Evolutionary conservation across 2,888 invertebrate species (phyloP).

Genomic region (Lithosia quadra): DNA sequence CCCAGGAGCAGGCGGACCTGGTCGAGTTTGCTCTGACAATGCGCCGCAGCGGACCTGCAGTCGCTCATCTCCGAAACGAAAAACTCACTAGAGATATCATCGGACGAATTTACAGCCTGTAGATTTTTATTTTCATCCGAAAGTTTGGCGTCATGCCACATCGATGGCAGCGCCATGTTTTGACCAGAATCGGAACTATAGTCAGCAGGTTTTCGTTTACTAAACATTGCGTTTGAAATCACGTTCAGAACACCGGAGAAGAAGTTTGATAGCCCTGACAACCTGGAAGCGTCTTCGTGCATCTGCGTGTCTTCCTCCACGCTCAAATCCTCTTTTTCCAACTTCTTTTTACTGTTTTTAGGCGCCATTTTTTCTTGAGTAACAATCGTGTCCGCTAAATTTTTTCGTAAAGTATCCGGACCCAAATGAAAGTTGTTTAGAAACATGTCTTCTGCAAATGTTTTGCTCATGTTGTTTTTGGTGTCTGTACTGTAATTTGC

Average conservation of each 20-base stretch:
- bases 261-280: constrained; percentile 70
- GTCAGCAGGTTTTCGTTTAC: constrained; percentile 63
- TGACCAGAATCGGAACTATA: constrained; percentile 63
- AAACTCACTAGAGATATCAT: constrained; percentile 51
- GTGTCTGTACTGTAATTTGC: constrained; percentile 70
- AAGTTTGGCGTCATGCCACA: constrained; percentile 72
- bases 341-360: constrained; percentile 43
- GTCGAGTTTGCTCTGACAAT: constrained; percentile 75
- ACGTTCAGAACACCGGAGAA: constrained; percentile 74
- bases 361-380: constrained; percentile 52
- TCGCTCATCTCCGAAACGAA: constrained; percentile 67
- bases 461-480: constrained; percentile 65
- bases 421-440: constrained; percentile 70
- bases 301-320: constrained; percentile 23
- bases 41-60: constrained; percentile 62
- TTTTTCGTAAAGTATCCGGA: constrained; percentile 76
- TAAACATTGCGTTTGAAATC: constrained; percentile 71
- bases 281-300: constrained; percentile 48
- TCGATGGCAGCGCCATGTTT: constrained; percentile 61
- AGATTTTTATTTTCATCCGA: constrained; percentile 73
- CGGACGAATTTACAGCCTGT: constrained; percentile 48
- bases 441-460: constrained; percentile 65
- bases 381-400: constrained; percentile 75
- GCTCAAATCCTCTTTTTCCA: constrained; percentile 41
- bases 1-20: constrained; percentile 65